A percentile compares a stretch with the other conserved stretches of the same genome.
Evolutionary conservation across 2,113 vertebrate genomes (phyloP).

Genomic region (Amblyopsis rosae): DNA sequence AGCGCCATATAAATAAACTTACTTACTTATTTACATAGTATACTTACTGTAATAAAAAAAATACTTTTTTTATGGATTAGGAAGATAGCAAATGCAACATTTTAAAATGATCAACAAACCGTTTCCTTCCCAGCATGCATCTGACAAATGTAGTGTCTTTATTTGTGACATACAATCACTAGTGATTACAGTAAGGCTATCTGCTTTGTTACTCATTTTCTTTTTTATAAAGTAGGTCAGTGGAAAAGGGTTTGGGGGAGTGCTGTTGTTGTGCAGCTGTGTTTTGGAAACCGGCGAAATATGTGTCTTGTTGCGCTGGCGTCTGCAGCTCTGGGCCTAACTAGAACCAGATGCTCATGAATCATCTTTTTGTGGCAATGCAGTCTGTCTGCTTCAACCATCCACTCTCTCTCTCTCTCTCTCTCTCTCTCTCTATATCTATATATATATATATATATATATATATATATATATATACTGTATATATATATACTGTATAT

Average conservation of each 20-base stretch:
- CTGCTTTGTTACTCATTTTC: slow-evolving; percentile 22
- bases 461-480: too few species aligned
- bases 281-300: slow-evolving; percentile 71
- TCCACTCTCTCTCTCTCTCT: slow-evolving; percentile 25
- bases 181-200: background rate
- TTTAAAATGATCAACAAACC: too few species aligned
- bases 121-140: too few species aligned
- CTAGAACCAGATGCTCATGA: slow-evolving; percentile 84
- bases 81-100: too few species aligned
- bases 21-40: background rate
- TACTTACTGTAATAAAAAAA: too few species aligned
- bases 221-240: slow-evolving; percentile 76
- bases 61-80: background rate
- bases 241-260: slow-evolving; percentile 71
- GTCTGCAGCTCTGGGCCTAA: slow-evolving; percentile 67
- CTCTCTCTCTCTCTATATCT: slow-evolving; percentile 37
- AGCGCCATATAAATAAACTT: too few species aligned
- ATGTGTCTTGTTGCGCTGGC: slow-evolving; percentile 76
- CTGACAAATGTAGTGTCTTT: slow-evolving; percentile 29
- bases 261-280: slow-evolving; percentile 73
- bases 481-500: background rate
- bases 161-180: slow-evolving; percentile 6
- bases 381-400: slow-evolving; percentile 30
- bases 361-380: slow-evolving; percentile 81
- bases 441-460: too few species aligned